phyloP scores from a whole-genome alignment of 2,888 invertebrate species.

The Cryptophagus acutangulus region DNA sequence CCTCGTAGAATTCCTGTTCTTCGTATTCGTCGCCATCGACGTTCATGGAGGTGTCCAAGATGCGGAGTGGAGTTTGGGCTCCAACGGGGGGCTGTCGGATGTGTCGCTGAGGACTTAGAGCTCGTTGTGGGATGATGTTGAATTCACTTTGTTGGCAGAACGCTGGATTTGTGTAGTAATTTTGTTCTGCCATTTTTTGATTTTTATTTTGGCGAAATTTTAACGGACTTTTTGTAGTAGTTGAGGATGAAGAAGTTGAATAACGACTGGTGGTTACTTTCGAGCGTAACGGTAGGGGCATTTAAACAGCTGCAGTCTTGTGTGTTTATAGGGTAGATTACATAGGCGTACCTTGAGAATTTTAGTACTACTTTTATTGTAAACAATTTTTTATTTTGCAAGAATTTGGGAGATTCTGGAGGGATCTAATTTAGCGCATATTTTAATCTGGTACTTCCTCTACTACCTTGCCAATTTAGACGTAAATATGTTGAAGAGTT shows the following conservation, averaged over 20 bases:
- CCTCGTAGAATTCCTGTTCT: slow-evolving; percentile 47
- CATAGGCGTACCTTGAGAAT: slow-evolving; percentile 44
- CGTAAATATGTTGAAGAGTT: too few relatives aligned
- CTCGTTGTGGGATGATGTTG: slow-evolving; percentile 45
- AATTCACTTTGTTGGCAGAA: slow-evolving; percentile 75
- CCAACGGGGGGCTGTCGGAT: slow-evolving; percentile 44
- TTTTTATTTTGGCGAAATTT: neutral
- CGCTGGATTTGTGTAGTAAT: slow-evolving; percentile 74
- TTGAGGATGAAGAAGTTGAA: slow-evolving; percentile 28
- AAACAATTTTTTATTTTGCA: too few relatives aligned
- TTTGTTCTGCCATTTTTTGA: slow-evolving; percentile 34
- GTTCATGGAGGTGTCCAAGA: slow-evolving; percentile 30
- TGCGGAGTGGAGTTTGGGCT: slow-evolving; percentile 38
- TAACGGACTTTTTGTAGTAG: slow-evolving; percentile 26
- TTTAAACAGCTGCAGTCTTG: slow-evolving; percentile 46
- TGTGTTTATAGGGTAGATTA: slow-evolving; percentile 45
- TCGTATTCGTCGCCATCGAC: slow-evolving; percentile 33
- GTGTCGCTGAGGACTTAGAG: slow-evolving; percentile 27
- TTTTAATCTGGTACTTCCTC: too few relatives aligned
- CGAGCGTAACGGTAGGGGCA: slow-evolving; percentile 41
- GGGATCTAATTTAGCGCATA: too few relatives aligned
- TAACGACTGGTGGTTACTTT: slow-evolving; percentile 35
- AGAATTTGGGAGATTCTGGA: too few relatives aligned
- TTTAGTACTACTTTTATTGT: too few relatives aligned
- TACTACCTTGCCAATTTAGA: too few relatives aligned